These are phyloP conservation scores for Malurus cyaneus DNA, from an alignment of 2,113 vertebrate genomes.

Conservation along the genomic window DNA sequence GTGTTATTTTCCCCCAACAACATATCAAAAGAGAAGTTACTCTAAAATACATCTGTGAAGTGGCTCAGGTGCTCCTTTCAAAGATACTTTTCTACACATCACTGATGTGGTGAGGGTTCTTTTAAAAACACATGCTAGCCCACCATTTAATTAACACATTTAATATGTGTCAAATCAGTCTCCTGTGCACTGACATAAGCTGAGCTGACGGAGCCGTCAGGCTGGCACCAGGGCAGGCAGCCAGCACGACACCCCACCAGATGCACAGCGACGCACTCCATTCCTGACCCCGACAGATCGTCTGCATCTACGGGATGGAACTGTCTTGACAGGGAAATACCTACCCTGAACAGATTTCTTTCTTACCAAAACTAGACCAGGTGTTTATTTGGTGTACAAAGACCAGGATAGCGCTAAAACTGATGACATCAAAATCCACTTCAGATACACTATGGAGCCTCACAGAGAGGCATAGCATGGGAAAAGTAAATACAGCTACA, in stretches of 20 bases:
- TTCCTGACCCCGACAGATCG: neutral
- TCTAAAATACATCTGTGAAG: neutral
- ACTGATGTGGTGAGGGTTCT: neutral
- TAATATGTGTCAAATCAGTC: neutral
- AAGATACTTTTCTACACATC: neutral
- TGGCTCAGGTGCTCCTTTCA: neutral
- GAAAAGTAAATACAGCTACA: neutral
- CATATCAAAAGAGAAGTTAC: neutral
- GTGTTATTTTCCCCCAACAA: neutral
- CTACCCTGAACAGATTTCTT: neutral
- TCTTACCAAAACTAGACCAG: neutral
- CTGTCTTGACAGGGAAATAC: neutral
- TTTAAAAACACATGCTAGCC: neutral
- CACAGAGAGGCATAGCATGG: neutral
- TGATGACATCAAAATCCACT: neutral
- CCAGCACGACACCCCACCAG: neutral
- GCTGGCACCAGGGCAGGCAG: neutral
- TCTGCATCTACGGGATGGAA: neutral
- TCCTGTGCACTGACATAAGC: accelerated
- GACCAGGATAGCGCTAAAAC: neutral
- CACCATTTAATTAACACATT: neutral
- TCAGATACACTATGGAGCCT: neutral
- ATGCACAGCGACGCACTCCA: neutral
- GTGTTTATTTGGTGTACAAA: neutral
- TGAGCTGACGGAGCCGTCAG: accelerated